A percentile compares a stretch with the other conserved stretches of the same genome.
Evolutionary conservation across 2,888 invertebrate genomes (phyloP).

Genomic region (Phasia obesa): DNA sequence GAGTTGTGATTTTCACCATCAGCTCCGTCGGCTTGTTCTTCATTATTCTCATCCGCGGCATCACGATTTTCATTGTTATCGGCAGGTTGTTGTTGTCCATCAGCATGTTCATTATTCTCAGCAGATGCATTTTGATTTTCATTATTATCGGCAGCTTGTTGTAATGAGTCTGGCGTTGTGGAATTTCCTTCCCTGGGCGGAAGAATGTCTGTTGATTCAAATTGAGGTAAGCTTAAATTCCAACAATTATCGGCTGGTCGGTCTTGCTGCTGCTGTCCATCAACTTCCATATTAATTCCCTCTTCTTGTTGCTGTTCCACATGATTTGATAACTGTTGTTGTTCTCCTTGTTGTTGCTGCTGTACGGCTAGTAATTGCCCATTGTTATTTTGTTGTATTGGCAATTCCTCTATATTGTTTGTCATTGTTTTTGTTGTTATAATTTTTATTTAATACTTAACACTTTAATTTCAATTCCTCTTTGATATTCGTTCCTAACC

Average conservation of each 20-base stretch:
- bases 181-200: no score
- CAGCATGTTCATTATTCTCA: constrained; percentile 4
- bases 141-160: background rate
- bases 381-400: constrained; percentile 54
- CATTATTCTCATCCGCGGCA: background rate
- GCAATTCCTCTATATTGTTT: constrained; percentile 62
- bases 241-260: no score
- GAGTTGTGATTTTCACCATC: constrained; percentile 45
- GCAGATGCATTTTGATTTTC: background rate
- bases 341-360: constrained; percentile 6
- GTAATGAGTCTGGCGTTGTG: no score
- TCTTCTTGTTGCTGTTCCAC: constrained; percentile 42
- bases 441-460: constrained; percentile 26
- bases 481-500: constrained; percentile 70
- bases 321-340: constrained; percentile 15
- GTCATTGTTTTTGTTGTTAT: constrained; percentile 61
- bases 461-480: constrained; percentile 52
- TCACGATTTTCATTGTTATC: constrained; percentile 8
- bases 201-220: no score
- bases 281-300: constrained; percentile 59
- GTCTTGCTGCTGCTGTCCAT: constrained; percentile 10
- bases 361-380: constrained; percentile 41
- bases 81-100: constrained; percentile 13
- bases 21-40: constrained; percentile 3
- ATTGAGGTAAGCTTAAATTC: no score